Evolutionary conservation across 2,888 invertebrate genomes (phyloP).

Genomic region (Galerucella calmariensis): DNA sequence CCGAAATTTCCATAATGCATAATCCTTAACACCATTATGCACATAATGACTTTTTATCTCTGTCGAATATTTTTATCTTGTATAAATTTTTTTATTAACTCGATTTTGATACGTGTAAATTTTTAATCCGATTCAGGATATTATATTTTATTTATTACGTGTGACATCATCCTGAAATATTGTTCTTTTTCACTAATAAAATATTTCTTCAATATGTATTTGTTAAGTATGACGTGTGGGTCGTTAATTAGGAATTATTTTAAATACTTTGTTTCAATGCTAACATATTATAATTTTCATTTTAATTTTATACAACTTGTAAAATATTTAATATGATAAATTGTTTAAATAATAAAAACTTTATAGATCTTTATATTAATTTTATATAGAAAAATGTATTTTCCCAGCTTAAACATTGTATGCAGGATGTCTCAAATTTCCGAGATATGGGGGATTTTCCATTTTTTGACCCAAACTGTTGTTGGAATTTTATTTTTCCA

Average conservation of each 20-base stretch:
- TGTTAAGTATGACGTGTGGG: background rate
- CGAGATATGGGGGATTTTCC: no score
- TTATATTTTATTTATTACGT: conserved; percentile 10
- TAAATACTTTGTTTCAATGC: background rate
- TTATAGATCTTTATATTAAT: no score
- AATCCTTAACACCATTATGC: background rate
- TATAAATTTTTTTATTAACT: conserved; percentile 18
- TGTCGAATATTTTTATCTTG: background rate
- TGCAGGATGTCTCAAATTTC: no score
- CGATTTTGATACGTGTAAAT: conserved; percentile 8
- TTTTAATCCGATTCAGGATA: conserved; percentile 11
- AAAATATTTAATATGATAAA: background rate
- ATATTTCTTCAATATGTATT: background rate
- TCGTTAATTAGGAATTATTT: conserved; percentile 9
- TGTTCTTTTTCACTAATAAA: background rate
- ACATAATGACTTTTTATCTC: background rate
- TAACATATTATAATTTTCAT: background rate
- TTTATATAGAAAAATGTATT: no score
- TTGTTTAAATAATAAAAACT: background rate
- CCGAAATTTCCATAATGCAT: no score
- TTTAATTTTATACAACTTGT: background rate
- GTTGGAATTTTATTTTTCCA: no score
- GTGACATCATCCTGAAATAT: conserved; percentile 18
- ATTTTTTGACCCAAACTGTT: no score
- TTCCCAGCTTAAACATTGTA: no score